Conservation (phyloP, 2,113 vertebrate species). For the Elachura formosa region DNA sequence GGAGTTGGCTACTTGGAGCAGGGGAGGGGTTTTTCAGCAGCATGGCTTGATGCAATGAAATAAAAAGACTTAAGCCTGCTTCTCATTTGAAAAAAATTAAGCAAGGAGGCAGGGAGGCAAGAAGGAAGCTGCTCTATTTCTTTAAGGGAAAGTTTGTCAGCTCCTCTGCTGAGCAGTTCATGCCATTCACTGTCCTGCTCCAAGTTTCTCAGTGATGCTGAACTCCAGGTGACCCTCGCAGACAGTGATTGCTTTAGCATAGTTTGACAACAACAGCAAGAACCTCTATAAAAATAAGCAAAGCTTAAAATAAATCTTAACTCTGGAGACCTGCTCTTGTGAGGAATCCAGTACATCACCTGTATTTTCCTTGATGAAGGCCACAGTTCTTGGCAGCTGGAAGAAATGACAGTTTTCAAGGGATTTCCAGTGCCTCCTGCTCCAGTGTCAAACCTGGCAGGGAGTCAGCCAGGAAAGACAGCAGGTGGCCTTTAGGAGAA, state of each 20-base stretch:
- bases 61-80: background rate
- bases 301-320: conserved; percentile 66
- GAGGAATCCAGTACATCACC: conserved; percentile 40
- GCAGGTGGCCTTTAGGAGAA: conserved; percentile 16
- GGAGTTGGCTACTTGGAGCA: background rate
- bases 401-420: conserved; percentile 53
- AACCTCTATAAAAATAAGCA: conserved; percentile 64
- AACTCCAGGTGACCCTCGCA: conserved; percentile 69
- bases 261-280: conserved; percentile 65
- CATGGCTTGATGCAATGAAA: background rate
- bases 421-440: conserved; percentile 46
- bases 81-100: background rate
- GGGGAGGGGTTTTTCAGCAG: background rate
- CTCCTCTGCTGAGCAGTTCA: background rate
- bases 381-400: conserved; percentile 22
- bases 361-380: conserved; percentile 54
- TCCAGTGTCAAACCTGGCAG: conserved; percentile 44
- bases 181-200: conserved; percentile 26
- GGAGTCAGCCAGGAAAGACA: conserved; percentile 32
- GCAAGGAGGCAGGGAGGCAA: background rate
- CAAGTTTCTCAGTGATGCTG: conserved; percentile 50
- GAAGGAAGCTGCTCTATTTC: background rate
- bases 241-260: conserved; percentile 73
- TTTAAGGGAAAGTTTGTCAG: conserved; percentile 23
- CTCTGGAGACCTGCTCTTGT: conserved; percentile 34